Base-by-base conservation (phyloP, 2,888 invertebrate species). In the Hirtodrosophila trivittata region DNA sequence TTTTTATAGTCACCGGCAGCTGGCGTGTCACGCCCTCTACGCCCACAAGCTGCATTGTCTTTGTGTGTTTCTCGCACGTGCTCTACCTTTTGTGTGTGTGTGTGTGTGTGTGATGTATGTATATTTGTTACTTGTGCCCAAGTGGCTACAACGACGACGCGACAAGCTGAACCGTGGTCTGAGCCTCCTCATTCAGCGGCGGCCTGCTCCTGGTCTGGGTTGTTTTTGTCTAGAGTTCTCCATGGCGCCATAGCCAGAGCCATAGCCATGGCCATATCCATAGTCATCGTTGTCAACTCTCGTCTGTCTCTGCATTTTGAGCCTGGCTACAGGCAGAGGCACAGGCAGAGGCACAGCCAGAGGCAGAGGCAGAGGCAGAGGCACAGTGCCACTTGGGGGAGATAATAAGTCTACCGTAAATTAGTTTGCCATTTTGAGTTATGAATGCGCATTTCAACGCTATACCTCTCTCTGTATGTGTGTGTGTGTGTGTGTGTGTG, bases 391-490 rank as follows among this genome's bases (percentile, higher is more conserved):
- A 68, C 66, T n/a, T 55, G 66, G 62, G 71, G 52, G 59, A 86
- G 86, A 82, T 82, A 86, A 82, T 82, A 86, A 81, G 81, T 77
- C 86, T 80, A 77, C 75, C 81, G 75, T 81, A 82, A 82, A 82
- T 82, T 82, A 82, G 81, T 82, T 86, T 84, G 81, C 81, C 84
- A 82, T 82, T 82, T 86, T 86, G 85, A 84, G 85, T 82, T 84
- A 82, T 82, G 81, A 82, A 82, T 82, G 84, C 86, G 86, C 81
- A 84, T 84, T 82, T 86, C 75, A 65, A 56, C 82, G 66, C 42
- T 46, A 32, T 51, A 6, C 4, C 25, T 21, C 10, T 32, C 6
- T 32, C 32, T 32, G 30, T 9, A n/a, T 25, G 25, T 25, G 25
- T 25, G 25, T 60, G 35, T 37, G 30, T 18, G 32, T 33, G 46